Percentiles rank a stretch among this genome's conserved stretches.
These are phyloP conservation scores for Andricus curvator DNA, from an alignment of 2,888 invertebrate genomes.

Conservation along the genomic window DNA sequence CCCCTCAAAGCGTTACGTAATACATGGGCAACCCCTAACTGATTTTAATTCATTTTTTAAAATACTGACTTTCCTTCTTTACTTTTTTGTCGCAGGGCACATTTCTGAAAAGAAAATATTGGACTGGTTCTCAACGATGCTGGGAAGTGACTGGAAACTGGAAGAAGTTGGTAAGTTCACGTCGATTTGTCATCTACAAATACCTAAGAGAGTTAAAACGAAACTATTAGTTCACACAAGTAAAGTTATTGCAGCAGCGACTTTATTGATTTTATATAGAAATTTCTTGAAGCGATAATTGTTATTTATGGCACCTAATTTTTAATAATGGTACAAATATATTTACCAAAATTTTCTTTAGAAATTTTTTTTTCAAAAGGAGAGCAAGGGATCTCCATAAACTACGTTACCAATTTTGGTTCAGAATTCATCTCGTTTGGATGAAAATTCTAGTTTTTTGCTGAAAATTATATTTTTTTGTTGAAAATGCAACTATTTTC, in stretches of 20 bases:
- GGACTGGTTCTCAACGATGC: background rate
- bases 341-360: no score
- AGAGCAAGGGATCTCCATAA: no score
- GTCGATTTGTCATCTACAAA: slow-evolving; percentile 11
- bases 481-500: no score
- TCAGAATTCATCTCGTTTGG: no score
- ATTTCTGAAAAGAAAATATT: slow-evolving; percentile 12
- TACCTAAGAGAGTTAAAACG: slow-evolving; percentile 11
- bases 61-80: background rate
- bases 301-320: background rate
- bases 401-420: no score
- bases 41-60: background rate
- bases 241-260: slow-evolving; percentile 7
- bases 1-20: no score
- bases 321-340: background rate
- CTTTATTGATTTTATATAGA: slow-evolving; percentile 20
- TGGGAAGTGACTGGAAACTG: slow-evolving; percentile 34
- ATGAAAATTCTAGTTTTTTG: no score
- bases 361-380: background rate
- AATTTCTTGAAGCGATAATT: slow-evolving; percentile 23
- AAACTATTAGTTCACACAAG: slow-evolving; percentile 30
- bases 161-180: slow-evolving; percentile 33
- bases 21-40: background rate
- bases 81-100: slow-evolving; percentile 3
- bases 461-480: no score